Base-by-base conservation (phyloP, 2,113 vertebrate species). In the Rostratula benghalensis region DNA sequence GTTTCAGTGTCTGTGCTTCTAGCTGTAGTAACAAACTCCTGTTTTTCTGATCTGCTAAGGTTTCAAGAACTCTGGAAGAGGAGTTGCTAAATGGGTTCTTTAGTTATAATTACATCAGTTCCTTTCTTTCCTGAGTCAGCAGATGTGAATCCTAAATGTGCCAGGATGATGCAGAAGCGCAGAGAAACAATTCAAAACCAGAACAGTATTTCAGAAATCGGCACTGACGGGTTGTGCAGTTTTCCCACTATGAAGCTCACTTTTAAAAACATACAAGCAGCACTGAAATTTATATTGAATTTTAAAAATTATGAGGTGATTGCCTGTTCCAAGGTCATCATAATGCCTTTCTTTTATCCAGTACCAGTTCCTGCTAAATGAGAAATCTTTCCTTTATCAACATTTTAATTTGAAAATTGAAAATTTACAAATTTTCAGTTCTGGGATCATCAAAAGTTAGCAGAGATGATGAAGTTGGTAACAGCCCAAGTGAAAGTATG, bases 91-190 rank as follows among this genome's bases (percentile, higher is more conserved):
- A 87, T 75, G 83, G 77, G 48, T 96, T 75, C 83, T 56, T 86
- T 57, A 86, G 54, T 64, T 81, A 70, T 69, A 94, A 93, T 94
- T 69, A 79, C 69, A 96, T 91, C 94, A 93, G 69, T 73, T 92
- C 86, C 88, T 53, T 56, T 79, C 92, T 91, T 78, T 71, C 83
- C 73, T 84, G 77, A 82, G 80, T 68, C 71, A 93, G 95, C 90
- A 96, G 88, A 93, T 90, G 88, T 46, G 91, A 93, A 95, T 87
- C 77, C 91, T 93, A 35, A 95, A 87, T 89, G 74, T 76, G 89
- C 81, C 81, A 93, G 57, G 48, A 57, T 23, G 53, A 74, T 35
- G 33, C 45, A 94, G 69, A 93, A 79, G 65, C 92, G 73, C 60
- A 95, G 93, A 92, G 87, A 71, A 91, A 91, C 73, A 30, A 87